Base-by-base conservation (phyloP, 2,888 invertebrate genomes). In the Limnephilus rhombicus region DNA sequence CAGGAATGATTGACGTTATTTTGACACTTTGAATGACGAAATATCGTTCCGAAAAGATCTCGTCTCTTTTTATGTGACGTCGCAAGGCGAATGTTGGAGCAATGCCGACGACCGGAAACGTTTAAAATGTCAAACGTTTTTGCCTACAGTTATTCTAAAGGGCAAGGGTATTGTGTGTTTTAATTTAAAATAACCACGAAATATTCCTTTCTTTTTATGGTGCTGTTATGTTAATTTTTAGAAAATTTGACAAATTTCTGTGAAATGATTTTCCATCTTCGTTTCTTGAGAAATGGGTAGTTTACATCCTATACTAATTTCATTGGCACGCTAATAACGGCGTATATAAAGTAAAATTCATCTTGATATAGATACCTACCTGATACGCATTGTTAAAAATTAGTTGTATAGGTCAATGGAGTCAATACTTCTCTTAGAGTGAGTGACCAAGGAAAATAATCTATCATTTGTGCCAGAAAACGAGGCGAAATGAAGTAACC, bases 1-100 rank as follows among this genome's bases (percentile, higher is more conserved):
- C 31, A 83, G 4, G 83, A 83, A 90, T 90, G 90, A 90, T 53
- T 90, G 90, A 90, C 90, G 83, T 83, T 90, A 83, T 90, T 90
- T 90, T 90, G 90, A 90, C 90, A 53, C 45, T 11, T 83, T 29
- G 83, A 82, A 90, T 90, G 90, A 90, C 90, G 90, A 90, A 86
- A 90, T 90, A 41, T 83, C 13, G 90, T 53, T 85, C 83, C 49
- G 82, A 83, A 90, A 90, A 90, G 90, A 83, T 83, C 15, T 89
- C n/a, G 29, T 88, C 80, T 88, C 80, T 68, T 81, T 88, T 88
- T 88, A 31, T 88, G 15, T 53, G 68, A 88, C 88, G 68, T 88
- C 88, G 53, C 29, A 34, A 41, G 68, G 88, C 68, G 15, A 31
- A 13, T 15, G 37, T 31, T 31, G 41, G 68, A 24, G 68, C 68